Evolutionary conservation across 2,113 vertebrate species (phyloP).

Genomic region (Atrichornis clamosus): DNA sequence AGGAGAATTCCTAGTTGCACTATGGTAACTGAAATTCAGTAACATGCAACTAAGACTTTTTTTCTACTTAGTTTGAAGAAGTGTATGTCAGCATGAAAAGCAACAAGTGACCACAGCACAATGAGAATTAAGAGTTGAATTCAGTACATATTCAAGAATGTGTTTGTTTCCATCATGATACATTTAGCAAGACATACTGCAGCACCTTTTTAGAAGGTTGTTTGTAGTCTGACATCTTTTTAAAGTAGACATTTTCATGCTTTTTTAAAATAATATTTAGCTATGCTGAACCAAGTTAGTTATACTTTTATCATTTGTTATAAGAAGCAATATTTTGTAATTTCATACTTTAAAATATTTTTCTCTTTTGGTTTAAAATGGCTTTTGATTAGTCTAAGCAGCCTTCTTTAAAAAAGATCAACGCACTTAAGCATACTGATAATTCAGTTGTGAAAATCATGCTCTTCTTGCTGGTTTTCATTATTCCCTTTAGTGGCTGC

Average conservation of each 20-base stretch:
- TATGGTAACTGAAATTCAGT: slow-evolving; percentile 56
- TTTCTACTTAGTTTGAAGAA: slow-evolving; percentile 32
- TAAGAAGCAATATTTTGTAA: slow-evolving; percentile 75
- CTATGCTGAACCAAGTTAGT: slow-evolving; percentile 65
- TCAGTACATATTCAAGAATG: slow-evolving; percentile 39
- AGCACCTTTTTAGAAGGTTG: slow-evolving; percentile 56
- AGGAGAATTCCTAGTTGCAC: slow-evolving; percentile 26
- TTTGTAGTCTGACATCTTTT: slow-evolving; percentile 60
- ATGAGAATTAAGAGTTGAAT: neutral
- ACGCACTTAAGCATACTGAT: slow-evolving; percentile 32
- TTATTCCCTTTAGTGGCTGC: slow-evolving; percentile 1
- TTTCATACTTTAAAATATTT: slow-evolving; percentile 73
- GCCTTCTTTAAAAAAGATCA: slow-evolving; percentile 36
- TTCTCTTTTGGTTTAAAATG: slow-evolving; percentile 70
- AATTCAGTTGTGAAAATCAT: slow-evolving; percentile 33
- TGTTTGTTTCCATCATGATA: slow-evolving; percentile 52
- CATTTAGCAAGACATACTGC: slow-evolving; percentile 39
- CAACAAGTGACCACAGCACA: neutral
- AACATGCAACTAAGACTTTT: slow-evolving; percentile 24
- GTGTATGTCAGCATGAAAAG: neutral
- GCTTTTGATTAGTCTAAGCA: slow-evolving; percentile 66
- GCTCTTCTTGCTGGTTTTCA: slow-evolving; percentile 3
- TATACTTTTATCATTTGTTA: slow-evolving; percentile 67
- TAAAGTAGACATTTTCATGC: slow-evolving; percentile 63
- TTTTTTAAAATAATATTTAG: slow-evolving; percentile 66